Evolutionary conservation across 2,113 vertebrate genomes (phyloP), one percentile per base, ranked within the genome.

Genomic region (Corythornis madagascariensis): DNA sequence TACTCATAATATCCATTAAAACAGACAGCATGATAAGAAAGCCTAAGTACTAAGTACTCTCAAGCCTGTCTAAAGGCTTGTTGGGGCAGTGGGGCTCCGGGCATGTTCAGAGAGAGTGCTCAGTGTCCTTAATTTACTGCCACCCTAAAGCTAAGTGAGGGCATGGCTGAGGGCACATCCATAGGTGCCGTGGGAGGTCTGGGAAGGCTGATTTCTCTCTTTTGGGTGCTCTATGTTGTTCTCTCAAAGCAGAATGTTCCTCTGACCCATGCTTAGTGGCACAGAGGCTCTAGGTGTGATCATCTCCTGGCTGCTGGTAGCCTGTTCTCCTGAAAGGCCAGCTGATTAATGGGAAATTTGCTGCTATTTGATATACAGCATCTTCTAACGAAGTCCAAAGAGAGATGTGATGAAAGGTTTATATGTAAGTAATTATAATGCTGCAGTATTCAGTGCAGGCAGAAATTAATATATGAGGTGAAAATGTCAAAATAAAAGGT

Each of bases 401-500:
- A 93, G 92, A 96, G 88, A 94, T 95, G 92, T 92, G 91, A 87
- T 61, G 86, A 95, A 96, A 95, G 91, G 90, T 91, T 96, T 96
- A 66, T 88, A 90, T 95, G 94, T 92, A 95, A 96, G 96, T 95
- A 97, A 97, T 97, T 96, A 95, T 38, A 92, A 94, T 71, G 86
- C 89, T 93, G 86, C 91, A 88, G 92, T 90, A 90, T 91, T 94
- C 88, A 75, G 86, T 77, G 74, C 91, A 95, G 93, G 91, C 89
- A 92, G 31, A 40, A 92, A 92, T 96, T 94, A 95, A 95, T 93
- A 95, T 92, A 88, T 57, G 61, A 90, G 93, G 92, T 93, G 90
- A 92, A 95, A 94, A 96, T 97, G 94, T 95, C 95, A 88, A 94
- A 96, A 95, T 86, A 89, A 97, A 96, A 97, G 94, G 92, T 97